Percentiles rank a stretch among this genome's conserved stretches.
phyloP scores from a whole-genome alignment of 2,797 vertebrate species.

The Sebastes goodei region DNA sequence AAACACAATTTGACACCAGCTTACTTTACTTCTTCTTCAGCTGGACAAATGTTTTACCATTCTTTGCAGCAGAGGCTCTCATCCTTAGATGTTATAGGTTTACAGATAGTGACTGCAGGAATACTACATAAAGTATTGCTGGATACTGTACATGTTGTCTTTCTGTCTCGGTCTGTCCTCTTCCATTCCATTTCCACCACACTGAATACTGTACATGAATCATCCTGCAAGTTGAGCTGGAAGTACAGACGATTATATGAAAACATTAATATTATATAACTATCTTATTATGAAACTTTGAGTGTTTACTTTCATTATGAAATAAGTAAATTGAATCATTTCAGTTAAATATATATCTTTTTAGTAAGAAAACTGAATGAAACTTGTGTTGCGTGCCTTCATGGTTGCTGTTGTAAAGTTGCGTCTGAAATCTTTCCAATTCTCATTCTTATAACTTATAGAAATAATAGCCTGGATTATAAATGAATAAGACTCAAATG shows the following conservation, averaged over 20 bases:
- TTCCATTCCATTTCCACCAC: not conserved
- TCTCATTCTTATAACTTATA: not conserved
- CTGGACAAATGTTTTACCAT: not conserved
- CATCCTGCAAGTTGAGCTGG: not conserved
- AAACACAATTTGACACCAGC: not conserved
- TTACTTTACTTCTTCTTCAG: not conserved
- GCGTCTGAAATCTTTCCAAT: not conserved
- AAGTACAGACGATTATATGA: not conserved
- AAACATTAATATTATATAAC: too few relatives aligned
- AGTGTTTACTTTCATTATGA: not conserved
- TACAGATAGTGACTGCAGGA: not conserved
- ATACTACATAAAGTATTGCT: not conserved
- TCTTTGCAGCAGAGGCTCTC: not conserved
- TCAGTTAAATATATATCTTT: not conserved
- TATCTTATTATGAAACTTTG: not conserved
- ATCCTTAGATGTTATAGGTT: not conserved
- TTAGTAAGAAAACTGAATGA: not conserved
- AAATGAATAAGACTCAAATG: not conserved
- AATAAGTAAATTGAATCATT: not conserved
- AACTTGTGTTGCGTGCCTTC: not conserved
- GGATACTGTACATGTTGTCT: not conserved
- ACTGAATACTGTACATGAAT: not conserved
- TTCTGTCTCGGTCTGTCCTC: not conserved
- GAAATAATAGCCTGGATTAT: not conserved
- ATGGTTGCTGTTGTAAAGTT: not conserved